Evolutionary conservation across 2,797 vertebrate genomes (phyloP).

Genomic region (Astyanax mexicanus): DNA sequence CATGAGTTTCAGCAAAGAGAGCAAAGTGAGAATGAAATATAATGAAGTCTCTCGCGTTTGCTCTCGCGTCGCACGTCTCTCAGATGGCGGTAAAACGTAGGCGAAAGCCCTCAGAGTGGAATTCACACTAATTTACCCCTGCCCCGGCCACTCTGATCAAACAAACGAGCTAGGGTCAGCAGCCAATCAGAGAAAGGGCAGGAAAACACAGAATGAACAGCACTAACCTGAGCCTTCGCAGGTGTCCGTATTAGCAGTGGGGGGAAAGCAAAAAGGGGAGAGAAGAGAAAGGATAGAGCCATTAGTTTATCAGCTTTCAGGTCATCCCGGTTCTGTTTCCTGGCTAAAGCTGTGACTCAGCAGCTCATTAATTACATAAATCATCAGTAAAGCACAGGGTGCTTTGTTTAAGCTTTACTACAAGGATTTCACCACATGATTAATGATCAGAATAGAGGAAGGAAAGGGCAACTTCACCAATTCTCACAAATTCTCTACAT

Average conservation of each 20-base stretch:
- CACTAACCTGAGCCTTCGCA: constrained; percentile 99
- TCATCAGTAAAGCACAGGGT: constrained; percentile 1
- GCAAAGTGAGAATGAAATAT: background rate
- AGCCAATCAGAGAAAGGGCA: constrained; percentile 69
- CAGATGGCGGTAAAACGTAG: background rate
- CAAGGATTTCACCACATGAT: constrained; percentile 32
- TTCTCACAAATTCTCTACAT: too few relatives aligned
- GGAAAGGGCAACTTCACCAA: too few relatives aligned
- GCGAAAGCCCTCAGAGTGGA: constrained; percentile 46
- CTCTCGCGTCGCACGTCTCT: background rate
- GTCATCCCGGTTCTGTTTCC: background rate
- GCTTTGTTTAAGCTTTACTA: background rate
- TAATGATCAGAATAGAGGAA: constrained; percentile 20
- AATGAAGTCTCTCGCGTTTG: background rate
- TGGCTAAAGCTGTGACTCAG: constrained; percentile 1
- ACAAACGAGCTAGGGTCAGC: constrained; percentile 53
- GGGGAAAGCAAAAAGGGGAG: constrained; percentile 90
- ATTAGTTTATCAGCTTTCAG: constrained; percentile 58
- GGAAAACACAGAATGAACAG: constrained; percentile 79
- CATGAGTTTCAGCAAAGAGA: too few relatives aligned
- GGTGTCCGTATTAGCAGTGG: constrained; percentile 96
- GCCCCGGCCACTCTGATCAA: too few relatives aligned
- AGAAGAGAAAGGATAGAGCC: constrained; percentile 70
- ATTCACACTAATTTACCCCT: background rate
- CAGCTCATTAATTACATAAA: constrained; percentile 33